These are phyloP conservation scores for Semicossyphus pulcher DNA, from an alignment of 2,113 vertebrate species.

Conservation along the genomic window DNA sequence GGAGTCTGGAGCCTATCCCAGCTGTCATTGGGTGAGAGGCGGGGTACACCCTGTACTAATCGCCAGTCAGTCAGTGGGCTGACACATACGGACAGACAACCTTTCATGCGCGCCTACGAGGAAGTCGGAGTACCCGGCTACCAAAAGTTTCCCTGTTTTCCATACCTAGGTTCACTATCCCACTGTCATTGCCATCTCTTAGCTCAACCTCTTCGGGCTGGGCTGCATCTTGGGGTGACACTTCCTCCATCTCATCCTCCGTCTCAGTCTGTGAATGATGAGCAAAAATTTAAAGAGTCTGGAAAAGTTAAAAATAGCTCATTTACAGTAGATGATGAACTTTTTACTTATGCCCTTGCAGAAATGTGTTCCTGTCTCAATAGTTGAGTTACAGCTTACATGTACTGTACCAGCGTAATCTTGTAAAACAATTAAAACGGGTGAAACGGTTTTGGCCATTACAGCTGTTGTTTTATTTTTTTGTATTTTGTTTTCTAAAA, in stretches of 20 bases:
- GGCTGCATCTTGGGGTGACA: not conserved
- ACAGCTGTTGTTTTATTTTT: too few species aligned
- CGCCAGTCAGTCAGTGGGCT: too few species aligned
- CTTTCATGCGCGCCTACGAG: too few species aligned
- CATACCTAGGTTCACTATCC: constrained; percentile 78
- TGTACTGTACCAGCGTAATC: too few species aligned
- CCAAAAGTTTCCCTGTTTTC: not conserved
- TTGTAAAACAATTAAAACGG: not conserved
- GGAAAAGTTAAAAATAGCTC: not conserved
- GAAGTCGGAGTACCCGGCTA: not conserved
- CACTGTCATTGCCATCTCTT: constrained; percentile 34
- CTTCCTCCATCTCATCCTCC: constrained; percentile 49
- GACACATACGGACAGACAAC: too few species aligned
- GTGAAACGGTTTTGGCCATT: too few species aligned
- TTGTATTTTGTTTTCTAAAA: too few species aligned
- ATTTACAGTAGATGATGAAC: not conserved
- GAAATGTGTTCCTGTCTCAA: not conserved
- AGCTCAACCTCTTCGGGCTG: constrained; percentile 9
- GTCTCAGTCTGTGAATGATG: constrained; percentile 33
- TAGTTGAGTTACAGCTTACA: too few species aligned
- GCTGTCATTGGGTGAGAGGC: too few species aligned
- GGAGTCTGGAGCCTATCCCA: too few species aligned
- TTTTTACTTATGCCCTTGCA: not conserved
- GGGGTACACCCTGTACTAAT: too few species aligned
- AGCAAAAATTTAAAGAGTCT: not conserved